These are phyloP conservation scores for Ornithorhynchus anatinus DNA, from an alignment of 2,113 vertebrate species.

Conservation along the genomic window DNA sequence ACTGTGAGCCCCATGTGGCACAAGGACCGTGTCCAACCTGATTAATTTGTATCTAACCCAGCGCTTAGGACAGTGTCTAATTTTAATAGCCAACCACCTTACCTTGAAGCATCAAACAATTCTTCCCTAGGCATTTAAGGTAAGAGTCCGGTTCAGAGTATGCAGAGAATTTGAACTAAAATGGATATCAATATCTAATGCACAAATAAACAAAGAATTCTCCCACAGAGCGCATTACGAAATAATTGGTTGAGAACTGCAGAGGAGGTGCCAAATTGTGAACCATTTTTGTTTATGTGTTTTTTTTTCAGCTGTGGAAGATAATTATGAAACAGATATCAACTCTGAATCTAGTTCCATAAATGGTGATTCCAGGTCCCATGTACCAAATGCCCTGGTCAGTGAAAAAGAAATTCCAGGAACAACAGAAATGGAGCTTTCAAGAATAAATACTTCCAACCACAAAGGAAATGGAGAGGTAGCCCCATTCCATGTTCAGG, in stretches of 20 bases:
- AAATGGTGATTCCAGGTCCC: neutral
- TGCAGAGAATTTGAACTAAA: neutral
- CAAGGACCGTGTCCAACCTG: too few species aligned
- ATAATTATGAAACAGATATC: constrained; percentile 27
- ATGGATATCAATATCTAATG: neutral
- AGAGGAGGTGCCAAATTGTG: neutral
- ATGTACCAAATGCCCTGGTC: constrained; percentile 15
- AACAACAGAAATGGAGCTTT: too few species aligned
- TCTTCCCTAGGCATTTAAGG: rapidly evolving
- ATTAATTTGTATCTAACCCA: too few species aligned
- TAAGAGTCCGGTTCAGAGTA: neutral
- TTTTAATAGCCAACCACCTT: neutral
- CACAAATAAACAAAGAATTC: neutral
- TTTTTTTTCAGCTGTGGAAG: constrained; percentile 66
- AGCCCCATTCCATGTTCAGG: constrained; percentile 93
- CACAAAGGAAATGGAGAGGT: constrained; percentile 64
- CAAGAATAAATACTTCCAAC: too few species aligned
- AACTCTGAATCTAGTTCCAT: constrained; percentile 45
- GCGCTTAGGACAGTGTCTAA: too few species aligned
- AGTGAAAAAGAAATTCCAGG: too few species aligned
- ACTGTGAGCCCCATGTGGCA: too few species aligned
- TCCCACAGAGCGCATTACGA: neutral
- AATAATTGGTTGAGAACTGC: neutral
- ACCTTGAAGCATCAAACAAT: neutral
- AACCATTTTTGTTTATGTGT: constrained; percentile 21